Percentiles rank a stretch among this genome's conserved stretches.
Conservation (phyloP, 1,140 invertebrate species). For the Drosophila orena region DNA sequence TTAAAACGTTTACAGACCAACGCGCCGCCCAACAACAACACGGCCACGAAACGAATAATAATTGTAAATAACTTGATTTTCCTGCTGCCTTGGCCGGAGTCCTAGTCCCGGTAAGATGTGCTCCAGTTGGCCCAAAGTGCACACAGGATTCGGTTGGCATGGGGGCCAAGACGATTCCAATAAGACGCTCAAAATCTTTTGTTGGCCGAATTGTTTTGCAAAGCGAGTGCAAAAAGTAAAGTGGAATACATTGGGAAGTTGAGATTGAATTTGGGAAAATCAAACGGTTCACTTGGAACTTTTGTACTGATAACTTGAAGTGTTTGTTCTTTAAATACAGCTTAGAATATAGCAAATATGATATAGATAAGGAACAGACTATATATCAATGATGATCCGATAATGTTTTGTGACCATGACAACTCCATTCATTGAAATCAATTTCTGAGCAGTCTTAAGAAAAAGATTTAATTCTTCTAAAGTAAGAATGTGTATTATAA, state of each 20-base stretch:
- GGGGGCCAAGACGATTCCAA: slow-evolving; percentile 36
- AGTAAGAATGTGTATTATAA: too few relatives aligned
- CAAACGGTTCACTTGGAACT: background rate
- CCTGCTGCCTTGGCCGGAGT: slow-evolving; percentile 19
- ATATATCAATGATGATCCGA: too few relatives aligned
- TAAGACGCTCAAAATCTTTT: slow-evolving; percentile 53
- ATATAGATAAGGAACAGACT: background rate
- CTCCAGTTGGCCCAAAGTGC: slow-evolving; percentile 51
- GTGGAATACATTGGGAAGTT: slow-evolving; percentile 16
- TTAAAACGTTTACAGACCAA: slow-evolving; percentile 72
- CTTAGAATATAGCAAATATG: background rate
- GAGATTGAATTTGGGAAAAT: slow-evolving; percentile 3
- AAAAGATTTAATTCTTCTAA: too few relatives aligned
- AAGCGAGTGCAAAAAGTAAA: slow-evolving; percentile 24
- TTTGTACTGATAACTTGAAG: background rate
- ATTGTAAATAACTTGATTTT: slow-evolving; percentile 79
- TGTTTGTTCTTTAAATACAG: background rate
- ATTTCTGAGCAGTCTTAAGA: too few relatives aligned
- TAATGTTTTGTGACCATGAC: too few relatives aligned
- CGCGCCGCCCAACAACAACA: slow-evolving; percentile 48
- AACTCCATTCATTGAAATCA: too few relatives aligned
- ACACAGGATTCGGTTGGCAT: slow-evolving; percentile 25
- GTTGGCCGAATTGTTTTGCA: slow-evolving; percentile 61
- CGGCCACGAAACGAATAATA: slow-evolving; percentile 58
- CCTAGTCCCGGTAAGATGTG: slow-evolving; percentile 31